Evolutionary conservation across 1,140 invertebrate genomes (phyloP), one percentile per base, ranked within the genome.

Genomic region (Danaus plexippus): DNA sequence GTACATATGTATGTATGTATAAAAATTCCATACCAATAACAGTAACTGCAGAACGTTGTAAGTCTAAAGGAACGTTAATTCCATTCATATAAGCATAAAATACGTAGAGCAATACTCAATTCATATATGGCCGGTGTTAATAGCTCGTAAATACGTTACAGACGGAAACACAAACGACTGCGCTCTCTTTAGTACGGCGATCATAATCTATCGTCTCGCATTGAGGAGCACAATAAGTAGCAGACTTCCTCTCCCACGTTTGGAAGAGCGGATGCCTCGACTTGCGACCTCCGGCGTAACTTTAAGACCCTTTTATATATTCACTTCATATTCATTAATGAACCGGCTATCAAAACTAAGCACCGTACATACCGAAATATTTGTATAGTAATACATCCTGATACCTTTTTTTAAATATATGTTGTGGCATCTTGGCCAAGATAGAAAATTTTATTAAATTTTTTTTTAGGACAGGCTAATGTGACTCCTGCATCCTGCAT

Each of bases 171-270:
- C 57, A 65, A 77, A 77, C 65, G 70, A 65, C 61, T 64, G 67
- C 62, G 69, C 70, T 71, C 59, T 63, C 59, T 63, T 67, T 66
- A 68, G 67, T 62, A 57, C 67, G 57, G 75, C 64, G 79, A 85
- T 85, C 77, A 64, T 80, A 77, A 80, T 82, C 79, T 75, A 69
- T 69, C 77, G 82, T 82, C 79, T 80, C 78, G 81, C 75, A 79
- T 79, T 81, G 80, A 77, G 63, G 80, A 83, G 78, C 80, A 85
- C 82, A 82, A 80, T 85, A 80, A 83, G 80, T 80, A 81, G 71
- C 67, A 73, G 75, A 78, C 80, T 75, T 85, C 81, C 81, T 85
- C 80, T 85, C 82, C 76, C 82, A 85, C 82, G 82, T 78, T 76
- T 73, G 61, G 75, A 64, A 67, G 64, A 71, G 69, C 78, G 78